These are phyloP conservation scores for Dreissena polymorpha DNA, from an alignment of 1,140 invertebrate species.

Conservation along the genomic window DNA sequence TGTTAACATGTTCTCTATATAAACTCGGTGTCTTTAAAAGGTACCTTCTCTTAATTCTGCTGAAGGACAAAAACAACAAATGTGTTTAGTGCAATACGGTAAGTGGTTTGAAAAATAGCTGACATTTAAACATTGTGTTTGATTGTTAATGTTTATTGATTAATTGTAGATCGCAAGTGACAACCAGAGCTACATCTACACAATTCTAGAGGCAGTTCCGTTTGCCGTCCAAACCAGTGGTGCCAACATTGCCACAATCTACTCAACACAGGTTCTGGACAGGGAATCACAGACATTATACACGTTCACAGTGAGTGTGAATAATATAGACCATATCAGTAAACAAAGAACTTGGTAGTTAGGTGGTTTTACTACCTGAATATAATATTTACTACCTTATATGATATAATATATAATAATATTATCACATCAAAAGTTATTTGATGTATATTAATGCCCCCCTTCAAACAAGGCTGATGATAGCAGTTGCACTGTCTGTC, in stretches of 20 bases:
- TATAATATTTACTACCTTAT: constrained; percentile 38
- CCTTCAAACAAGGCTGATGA: too few relatives aligned
- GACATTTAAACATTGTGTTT: too few relatives aligned
- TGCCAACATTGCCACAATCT: constrained; percentile 14
- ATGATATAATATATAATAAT: constrained; percentile 50
- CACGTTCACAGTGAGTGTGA: constrained; percentile 58
- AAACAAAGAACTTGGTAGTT: neutral
- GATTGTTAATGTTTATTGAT: neutral
- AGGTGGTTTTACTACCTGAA: too few relatives aligned
- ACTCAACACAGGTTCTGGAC: constrained; percentile 21
- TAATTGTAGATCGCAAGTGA: constrained; percentile 58
- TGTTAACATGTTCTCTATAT: too few relatives aligned
- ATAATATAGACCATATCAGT: neutral
- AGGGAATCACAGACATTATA: constrained; percentile 5
- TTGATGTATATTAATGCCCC: too few relatives aligned
- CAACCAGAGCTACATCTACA: constrained; percentile 52
- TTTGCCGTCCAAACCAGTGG: constrained; percentile 10
- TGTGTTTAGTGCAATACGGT: too few relatives aligned
- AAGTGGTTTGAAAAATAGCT: too few relatives aligned
- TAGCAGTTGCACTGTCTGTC: neutral
- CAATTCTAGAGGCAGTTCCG: constrained; percentile 13
- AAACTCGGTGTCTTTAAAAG: too few relatives aligned
- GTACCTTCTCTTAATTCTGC: too few relatives aligned
- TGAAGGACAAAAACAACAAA: too few relatives aligned
- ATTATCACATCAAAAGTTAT: neutral